Percentiles rank a stretch among this genome's conserved stretches.
phyloP scores from a whole-genome alignment of 2,888 invertebrate species.

The Macrophya annulata region DNA sequence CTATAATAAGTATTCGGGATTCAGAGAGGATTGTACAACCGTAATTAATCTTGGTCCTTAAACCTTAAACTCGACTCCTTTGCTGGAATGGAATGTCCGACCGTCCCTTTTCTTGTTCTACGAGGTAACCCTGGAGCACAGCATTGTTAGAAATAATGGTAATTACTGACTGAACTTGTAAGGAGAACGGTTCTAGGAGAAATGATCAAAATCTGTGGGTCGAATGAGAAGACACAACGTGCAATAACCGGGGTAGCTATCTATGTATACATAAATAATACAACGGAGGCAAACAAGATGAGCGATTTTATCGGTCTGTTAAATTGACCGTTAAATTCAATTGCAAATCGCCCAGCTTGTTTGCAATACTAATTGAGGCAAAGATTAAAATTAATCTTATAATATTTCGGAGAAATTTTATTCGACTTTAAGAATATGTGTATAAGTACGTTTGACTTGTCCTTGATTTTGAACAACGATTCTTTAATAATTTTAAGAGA shows the following conservation, averaged over 20 bases:
- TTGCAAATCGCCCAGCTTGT: not conserved
- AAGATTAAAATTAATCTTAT: constrained; percentile 3
- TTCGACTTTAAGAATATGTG: not conserved
- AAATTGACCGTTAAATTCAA: constrained; percentile 2
- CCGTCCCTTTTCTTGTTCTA: constrained; percentile 38
- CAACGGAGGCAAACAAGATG: not conserved
- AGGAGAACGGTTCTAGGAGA: not conserved
- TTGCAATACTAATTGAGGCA: not conserved
- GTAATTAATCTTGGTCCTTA: constrained; percentile 40
- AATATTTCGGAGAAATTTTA: constrained; percentile 7
- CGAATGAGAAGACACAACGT: not conserved
- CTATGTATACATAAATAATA: not conserved
- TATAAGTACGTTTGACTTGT: not conserved
- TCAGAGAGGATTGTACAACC: not conserved
- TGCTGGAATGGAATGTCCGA: constrained; percentile 13
- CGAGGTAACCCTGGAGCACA: constrained; percentile 6
- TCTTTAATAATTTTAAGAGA: not conserved
- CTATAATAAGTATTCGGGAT: constrained; percentile 24
- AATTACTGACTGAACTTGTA: constrained; percentile 20
- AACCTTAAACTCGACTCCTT: constrained; percentile 17
- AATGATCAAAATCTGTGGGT: not conserved
- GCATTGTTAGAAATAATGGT: constrained; percentile 43
- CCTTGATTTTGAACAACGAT: not conserved
- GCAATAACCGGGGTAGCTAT: not conserved
- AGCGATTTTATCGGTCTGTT: constrained; percentile 14